These are phyloP conservation scores for Acleris literana DNA, from an alignment of 2,888 invertebrate genomes.

Conservation along the genomic window DNA sequence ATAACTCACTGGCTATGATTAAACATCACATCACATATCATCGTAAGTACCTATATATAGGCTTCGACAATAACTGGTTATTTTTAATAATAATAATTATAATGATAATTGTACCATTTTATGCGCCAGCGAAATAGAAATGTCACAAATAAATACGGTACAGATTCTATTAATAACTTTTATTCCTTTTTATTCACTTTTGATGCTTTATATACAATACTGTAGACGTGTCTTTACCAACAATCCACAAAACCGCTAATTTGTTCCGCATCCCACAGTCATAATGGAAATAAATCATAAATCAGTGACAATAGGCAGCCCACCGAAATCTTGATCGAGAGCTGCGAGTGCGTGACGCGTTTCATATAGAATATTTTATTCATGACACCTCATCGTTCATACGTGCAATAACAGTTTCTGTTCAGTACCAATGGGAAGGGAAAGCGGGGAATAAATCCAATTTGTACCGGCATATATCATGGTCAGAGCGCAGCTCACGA, in stretches of 20 bases:
- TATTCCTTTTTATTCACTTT: no score
- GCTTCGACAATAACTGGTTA: no score
- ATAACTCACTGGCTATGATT: no score
- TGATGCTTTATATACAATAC: background rate
- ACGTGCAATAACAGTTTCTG: constrained; percentile 76
- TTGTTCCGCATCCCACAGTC: constrained; percentile 4
- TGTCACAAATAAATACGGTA: no score
- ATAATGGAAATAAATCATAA: constrained; percentile 22
- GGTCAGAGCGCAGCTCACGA: constrained; percentile 70
- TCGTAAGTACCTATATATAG: no score
- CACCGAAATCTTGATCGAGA: constrained; percentile 31
- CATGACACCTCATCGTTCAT: constrained; percentile 76
- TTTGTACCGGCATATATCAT: constrained; percentile 79
- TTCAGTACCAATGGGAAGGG: constrained; percentile 69
- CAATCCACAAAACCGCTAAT: background rate
- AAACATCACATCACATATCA: no score
- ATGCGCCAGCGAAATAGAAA: no score
- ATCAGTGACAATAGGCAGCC: constrained; percentile 27
- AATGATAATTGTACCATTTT: no score
- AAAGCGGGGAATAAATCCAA: constrained; percentile 78
- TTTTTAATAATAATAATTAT: no score
- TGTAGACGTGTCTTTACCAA: background rate
- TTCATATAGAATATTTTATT: constrained; percentile 71
- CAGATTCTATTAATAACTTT: no score
- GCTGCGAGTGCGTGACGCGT: constrained; percentile 62